Percentiles rank a stretch among this genome's conserved stretches.
Conservation (phyloP, 2,888 invertebrate species). For the Busseola fusca region DNA sequence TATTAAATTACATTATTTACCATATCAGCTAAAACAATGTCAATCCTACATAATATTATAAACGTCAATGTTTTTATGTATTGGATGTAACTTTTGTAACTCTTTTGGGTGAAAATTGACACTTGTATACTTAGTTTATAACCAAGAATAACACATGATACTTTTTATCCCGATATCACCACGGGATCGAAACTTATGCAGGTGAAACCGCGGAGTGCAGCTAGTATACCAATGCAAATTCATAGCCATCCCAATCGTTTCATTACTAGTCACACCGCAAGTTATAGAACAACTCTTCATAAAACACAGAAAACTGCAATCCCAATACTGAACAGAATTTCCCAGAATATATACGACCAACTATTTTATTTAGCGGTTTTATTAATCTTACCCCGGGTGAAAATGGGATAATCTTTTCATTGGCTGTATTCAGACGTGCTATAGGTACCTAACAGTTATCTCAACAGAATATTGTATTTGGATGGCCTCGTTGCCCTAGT, state of each 20-base stretch:
- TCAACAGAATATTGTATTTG: neutral
- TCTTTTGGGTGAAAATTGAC: too few relatives aligned
- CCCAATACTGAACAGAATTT: neutral
- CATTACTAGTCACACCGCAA: neutral
- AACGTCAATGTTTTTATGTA: too few relatives aligned
- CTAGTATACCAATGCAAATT: neutral
- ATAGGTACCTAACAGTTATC: neutral
- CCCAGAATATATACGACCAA: neutral
- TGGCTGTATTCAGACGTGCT: neutral
- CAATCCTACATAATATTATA: too few relatives aligned
- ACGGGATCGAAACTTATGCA: too few relatives aligned
- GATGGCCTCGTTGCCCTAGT: neutral
- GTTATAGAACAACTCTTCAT: neutral
- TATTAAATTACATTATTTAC: neutral
- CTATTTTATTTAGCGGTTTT: slow-evolving; percentile 13
- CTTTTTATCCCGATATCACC: too few relatives aligned
- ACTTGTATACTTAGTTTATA: too few relatives aligned
- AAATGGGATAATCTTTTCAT: slow-evolving; percentile 2
- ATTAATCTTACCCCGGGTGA: neutral
- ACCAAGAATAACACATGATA: too few relatives aligned
- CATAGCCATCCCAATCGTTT: too few relatives aligned
- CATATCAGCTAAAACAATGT: neutral
- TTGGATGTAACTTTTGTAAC: too few relatives aligned
- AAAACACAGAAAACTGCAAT: neutral
- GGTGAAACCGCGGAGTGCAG: too few relatives aligned